Evolutionary conservation across 2,888 invertebrate genomes (phyloP).

Genomic region (Cartodere bifasciata): DNA sequence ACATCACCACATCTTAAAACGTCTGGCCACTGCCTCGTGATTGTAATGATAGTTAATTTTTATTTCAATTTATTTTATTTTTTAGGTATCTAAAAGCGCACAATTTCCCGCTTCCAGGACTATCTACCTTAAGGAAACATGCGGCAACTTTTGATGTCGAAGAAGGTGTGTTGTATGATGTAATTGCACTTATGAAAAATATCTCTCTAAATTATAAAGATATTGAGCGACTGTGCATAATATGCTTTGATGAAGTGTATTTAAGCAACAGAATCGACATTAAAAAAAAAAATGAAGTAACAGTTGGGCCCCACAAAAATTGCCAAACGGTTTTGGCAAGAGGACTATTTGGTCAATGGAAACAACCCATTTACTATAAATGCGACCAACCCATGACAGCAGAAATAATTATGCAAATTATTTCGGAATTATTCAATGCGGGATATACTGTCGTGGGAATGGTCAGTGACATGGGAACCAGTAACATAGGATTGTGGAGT

Average conservation of each 20-base stretch:
- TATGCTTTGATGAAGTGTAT: constrained; percentile 20
- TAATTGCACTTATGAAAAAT: constrained; percentile 14
- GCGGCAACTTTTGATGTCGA: constrained; percentile 13
- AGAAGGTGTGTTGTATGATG: constrained; percentile 14
- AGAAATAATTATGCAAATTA: constrained; percentile 15
- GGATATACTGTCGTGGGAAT: constrained; percentile 18
- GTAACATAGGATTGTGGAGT: constrained; percentile 14
- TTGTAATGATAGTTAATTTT: too few relatives aligned
- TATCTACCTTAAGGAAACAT: constrained; percentile 13
- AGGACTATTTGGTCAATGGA: constrained; percentile 17
- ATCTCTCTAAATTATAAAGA: constrained; percentile 9
- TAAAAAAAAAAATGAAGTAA: constrained; percentile 16
- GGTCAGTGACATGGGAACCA: constrained; percentile 17
- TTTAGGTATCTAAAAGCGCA: constrained; percentile 7
- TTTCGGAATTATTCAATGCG: constrained; percentile 14
- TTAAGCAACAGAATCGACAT: constrained; percentile 17
- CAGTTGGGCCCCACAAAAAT: constrained; percentile 18
- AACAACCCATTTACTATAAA: constrained; percentile 20
- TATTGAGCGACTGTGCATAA: constrained; percentile 13
- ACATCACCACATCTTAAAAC: too few relatives aligned
- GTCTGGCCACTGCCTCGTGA: too few relatives aligned
- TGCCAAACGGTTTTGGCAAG: constrained; percentile 18
- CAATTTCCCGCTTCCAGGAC: constrained; percentile 13
- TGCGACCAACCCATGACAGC: constrained; percentile 19
- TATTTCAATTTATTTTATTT: too few relatives aligned